phyloP scores from a whole-genome alignment of 2,113 vertebrate genomes.

The Ovibos moschatus region DNA sequence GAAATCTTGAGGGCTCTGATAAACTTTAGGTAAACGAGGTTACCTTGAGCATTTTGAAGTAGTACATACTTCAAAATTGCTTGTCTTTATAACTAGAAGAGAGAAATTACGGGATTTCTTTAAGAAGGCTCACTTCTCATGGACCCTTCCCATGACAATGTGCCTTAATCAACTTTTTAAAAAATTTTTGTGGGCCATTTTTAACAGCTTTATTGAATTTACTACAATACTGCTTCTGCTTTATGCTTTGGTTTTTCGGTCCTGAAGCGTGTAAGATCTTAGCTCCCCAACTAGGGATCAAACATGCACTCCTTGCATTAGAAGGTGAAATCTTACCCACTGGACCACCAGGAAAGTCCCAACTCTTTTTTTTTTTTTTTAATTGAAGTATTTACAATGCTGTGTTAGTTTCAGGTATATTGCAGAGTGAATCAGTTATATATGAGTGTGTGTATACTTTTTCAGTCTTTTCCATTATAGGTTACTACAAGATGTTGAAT shows the following conservation, averaged over 20 bases:
- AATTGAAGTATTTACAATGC: not conserved
- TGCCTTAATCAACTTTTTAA: not conserved
- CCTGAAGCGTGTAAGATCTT: not conserved
- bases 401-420: not conserved
- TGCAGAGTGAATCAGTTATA: not conserved
- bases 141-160: not conserved
- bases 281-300: not conserved
- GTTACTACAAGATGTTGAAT: not conserved
- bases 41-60: constrained; percentile 4
- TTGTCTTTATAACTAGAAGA: not conserved
- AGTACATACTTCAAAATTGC: not conserved
- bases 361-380: not conserved
- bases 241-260: not conserved
- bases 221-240: not conserved
- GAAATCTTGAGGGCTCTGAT: not conserved
- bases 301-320: not conserved
- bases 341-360: not conserved
- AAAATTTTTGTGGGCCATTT: not conserved
- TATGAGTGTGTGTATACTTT: not conserved
- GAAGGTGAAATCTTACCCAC: not conserved
- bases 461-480: not conserved
- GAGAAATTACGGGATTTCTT: not conserved
- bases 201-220: not conserved
- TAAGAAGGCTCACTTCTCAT: not conserved
- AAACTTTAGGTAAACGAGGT: not conserved